phyloP scores from a whole-genome alignment of 2,797 vertebrate genomes.

The Coreius guichenoti region DNA sequence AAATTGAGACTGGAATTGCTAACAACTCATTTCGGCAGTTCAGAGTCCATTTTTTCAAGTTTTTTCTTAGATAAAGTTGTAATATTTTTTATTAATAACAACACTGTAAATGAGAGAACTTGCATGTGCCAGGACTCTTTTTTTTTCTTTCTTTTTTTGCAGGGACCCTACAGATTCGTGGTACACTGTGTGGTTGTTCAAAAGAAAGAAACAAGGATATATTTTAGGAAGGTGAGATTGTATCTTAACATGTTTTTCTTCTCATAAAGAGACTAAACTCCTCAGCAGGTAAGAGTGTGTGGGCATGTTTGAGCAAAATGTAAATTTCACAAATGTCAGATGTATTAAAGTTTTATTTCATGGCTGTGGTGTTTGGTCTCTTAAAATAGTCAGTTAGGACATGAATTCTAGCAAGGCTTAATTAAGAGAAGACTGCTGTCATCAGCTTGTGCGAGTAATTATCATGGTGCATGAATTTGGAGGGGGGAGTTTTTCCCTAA shows the following conservation, averaged over 20 bases:
- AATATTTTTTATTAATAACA: not conserved
- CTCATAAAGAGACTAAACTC: slow-evolving; percentile 17
- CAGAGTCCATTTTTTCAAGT: not conserved
- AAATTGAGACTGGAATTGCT: not conserved
- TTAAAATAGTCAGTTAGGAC: slow-evolving; percentile 52
- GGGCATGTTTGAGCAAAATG: slow-evolving; percentile 36
- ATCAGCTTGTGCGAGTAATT: slow-evolving; percentile 79
- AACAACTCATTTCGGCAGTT: not conserved
- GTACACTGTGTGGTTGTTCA: not conserved
- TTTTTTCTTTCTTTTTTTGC: not conserved
- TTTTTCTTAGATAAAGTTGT: not conserved
- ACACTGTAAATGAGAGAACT: not conserved
- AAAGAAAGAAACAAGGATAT: not conserved
- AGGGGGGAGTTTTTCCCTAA: slow-evolving; percentile 37
- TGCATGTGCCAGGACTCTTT: not conserved
- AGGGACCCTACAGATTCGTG: not conserved
- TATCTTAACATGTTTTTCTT: slow-evolving; percentile 14
- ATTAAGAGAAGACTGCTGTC: slow-evolving; percentile 80
- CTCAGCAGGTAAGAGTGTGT: slow-evolving; percentile 44
- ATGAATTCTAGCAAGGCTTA: slow-evolving; percentile 67
- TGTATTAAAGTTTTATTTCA: slow-evolving; percentile 51
- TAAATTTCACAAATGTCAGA: slow-evolving; percentile 45
- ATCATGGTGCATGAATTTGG: slow-evolving; percentile 59
- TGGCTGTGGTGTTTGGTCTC: slow-evolving; percentile 40
- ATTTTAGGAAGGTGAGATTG: not conserved